Evolutionary conservation across 1,140 invertebrate species (phyloP), one percentile per base, ranked within the genome.

Genomic region (Lysiphlebus fabarum): DNA sequence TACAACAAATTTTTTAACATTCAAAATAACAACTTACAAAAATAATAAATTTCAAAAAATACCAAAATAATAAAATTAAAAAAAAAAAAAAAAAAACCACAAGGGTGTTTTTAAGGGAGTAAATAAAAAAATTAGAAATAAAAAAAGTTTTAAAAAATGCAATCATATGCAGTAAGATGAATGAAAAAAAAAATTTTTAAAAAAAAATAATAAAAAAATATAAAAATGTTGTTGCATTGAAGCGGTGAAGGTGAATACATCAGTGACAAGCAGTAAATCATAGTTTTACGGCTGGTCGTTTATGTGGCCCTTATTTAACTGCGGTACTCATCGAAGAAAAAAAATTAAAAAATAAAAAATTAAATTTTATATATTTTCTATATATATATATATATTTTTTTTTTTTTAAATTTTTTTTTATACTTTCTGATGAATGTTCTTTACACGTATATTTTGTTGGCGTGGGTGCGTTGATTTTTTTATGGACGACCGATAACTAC

Each of bases 191-290:
- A 36, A 49, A 37, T 26, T 26, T n/a, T n/a, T n/a, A n/a, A n/a
- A n/a, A n/a, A n/a, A n/a, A n/a, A n/a, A n/a, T n/a, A n/a, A n/a
- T n/a, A n/a, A n/a, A 44, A 59, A 53, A 41, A 38, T 38, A 62
- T 49, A 53, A 54, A 11, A 48, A 33, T 14, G 43, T 58, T 33
- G 36, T 40, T 37, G 49, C 48, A 11, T 51, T 38, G 48, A 17
- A 40, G 44, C 56, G 58, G 11, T 17, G 43, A 50, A 40, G 64
- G 63, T 68, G 62, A 67, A 67, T 70, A 68, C 67, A 71, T 67
- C 72, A 74, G 70, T 72, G 73, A 74, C 73, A 73, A 70, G 73
- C 70, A 64, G 70, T 75, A 75, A 75, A 75, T 75, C 73, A 75
- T 74, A 75, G 71, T 73, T 75, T 75, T 75, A 75, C 67, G 70